A percentile compares a stretch with the other conserved stretches of the same genome.
Conservation (phyloP, 2,113 vertebrate species). For the Ammodytes dubius region DNA sequence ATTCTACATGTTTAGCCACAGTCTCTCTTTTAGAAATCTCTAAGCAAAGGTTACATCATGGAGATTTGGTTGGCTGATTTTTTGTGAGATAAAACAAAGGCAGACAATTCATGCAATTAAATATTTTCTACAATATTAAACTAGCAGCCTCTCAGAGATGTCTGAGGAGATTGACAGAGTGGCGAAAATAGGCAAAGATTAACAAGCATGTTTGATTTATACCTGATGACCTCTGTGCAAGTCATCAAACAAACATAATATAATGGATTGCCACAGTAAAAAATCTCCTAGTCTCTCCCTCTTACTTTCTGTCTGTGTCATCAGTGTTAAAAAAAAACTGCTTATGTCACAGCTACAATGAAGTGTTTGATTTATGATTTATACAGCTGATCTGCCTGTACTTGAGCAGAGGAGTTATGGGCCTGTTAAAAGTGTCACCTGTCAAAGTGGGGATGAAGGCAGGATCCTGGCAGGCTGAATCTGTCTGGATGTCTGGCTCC, state of each 20-base stretch:
- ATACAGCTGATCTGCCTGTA: conserved; percentile 48
- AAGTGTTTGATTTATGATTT: conserved; percentile 64
- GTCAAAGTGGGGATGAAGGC: conserved; percentile 61
- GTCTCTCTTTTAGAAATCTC: background rate
- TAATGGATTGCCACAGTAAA: conserved; percentile 38
- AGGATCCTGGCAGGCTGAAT: conserved; percentile 16
- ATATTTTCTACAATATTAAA: background rate
- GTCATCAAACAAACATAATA: conserved; percentile 27
- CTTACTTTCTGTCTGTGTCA: conserved; percentile 29
- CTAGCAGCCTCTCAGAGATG: background rate
- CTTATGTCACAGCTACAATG: conserved; percentile 42
- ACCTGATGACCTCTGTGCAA: background rate
- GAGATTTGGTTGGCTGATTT: background rate
- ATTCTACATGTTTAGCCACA: background rate
- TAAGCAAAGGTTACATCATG: background rate
- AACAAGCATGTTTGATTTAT: conserved; percentile 28
- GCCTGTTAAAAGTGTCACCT: conserved; percentile 73
- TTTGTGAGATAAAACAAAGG: background rate
- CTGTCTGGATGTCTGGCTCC: conserved; percentile 17
- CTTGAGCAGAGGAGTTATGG: conserved; percentile 58
- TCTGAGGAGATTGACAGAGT: background rate
- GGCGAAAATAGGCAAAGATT: background rate
- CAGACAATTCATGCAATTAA: background rate
- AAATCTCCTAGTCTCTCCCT: conserved; percentile 5
- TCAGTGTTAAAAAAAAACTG: conserved; percentile 29